These are phyloP conservation scores for Bedellia somnulentella DNA, from an alignment of 2,888 invertebrate species.

Conservation along the genomic window DNA sequence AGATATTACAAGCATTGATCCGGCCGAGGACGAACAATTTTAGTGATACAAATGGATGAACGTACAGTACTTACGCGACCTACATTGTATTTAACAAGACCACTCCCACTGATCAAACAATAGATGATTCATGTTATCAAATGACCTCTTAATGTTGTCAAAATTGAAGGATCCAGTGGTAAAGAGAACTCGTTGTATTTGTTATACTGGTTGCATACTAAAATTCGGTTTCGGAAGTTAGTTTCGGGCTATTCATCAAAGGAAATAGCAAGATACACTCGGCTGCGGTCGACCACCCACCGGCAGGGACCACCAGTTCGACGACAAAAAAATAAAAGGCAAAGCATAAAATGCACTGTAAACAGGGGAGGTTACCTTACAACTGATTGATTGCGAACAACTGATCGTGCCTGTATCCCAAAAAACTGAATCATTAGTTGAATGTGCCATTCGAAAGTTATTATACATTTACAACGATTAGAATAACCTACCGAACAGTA, in stretches of 20 bases:
- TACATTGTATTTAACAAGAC: conserved; percentile 41
- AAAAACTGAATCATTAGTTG: too few relatives aligned
- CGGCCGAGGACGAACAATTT: conserved; percentile 52
- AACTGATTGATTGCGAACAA: conserved; percentile 14
- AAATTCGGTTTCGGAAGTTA: too few relatives aligned
- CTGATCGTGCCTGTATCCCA: too few relatives aligned
- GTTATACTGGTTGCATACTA: too few relatives aligned
- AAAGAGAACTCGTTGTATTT: too few relatives aligned
- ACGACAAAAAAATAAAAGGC: conserved; percentile 20
- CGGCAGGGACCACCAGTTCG: conserved; percentile 21
- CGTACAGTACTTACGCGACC: conserved; percentile 52
- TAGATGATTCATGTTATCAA: conserved; percentile 38
- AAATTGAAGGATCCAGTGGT: conserved; percentile 3
- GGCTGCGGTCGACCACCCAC: conserved; percentile 33
- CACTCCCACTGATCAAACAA: conserved; percentile 49
- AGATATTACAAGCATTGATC: conserved; percentile 37
- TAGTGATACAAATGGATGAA: conserved; percentile 47
- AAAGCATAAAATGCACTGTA: conserved; percentile 15
- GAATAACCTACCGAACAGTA: too few relatives aligned
- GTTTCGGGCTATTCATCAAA: conserved; percentile 6
- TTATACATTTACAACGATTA: too few relatives aligned
- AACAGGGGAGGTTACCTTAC: conserved; percentile 20
- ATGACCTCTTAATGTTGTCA: conserved; percentile 4
- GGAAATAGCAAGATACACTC: conserved; percentile 6
- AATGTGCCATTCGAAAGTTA: too few relatives aligned